Conservation (phyloP, 2,888 invertebrate species). For the Leptinotarsa rubiginosa region DNA sequence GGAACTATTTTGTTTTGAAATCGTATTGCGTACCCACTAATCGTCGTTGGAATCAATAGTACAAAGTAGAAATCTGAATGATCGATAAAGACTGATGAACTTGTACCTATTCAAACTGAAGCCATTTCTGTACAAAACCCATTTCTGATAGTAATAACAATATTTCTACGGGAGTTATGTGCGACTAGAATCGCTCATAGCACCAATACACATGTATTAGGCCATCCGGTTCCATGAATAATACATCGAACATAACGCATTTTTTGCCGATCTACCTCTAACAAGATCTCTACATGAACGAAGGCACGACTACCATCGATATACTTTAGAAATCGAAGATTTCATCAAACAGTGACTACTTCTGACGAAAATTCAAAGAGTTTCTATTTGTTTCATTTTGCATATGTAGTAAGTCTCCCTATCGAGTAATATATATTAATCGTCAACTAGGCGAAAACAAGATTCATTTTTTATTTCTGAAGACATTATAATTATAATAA, state of each 20-base stretch:
- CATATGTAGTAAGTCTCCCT: too few relatives aligned
- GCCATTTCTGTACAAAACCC: constrained; percentile 38
- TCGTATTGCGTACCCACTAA: neutral
- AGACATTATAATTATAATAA: too few relatives aligned
- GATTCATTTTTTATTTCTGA: too few relatives aligned
- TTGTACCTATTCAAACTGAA: constrained; percentile 33
- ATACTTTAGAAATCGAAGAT: neutral
- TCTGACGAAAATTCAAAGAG: neutral
- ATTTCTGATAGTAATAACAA: constrained; percentile 52
- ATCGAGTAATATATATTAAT: too few relatives aligned
- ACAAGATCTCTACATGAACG: constrained; percentile 53
- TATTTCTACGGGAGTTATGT: constrained; percentile 58
- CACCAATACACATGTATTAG: constrained; percentile 55
- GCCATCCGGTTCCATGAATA: constrained; percentile 48
- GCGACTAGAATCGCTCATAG: constrained; percentile 51
- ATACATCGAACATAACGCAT: constrained; percentile 50
- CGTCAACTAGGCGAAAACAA: too few relatives aligned
- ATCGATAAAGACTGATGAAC: constrained; percentile 39
- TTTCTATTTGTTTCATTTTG: neutral
- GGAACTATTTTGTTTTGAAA: neutral
- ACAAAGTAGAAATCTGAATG: constrained; percentile 5
- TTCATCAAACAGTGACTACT: neutral
- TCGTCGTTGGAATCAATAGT: neutral
- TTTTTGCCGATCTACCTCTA: constrained; percentile 49
- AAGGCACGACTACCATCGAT: constrained; percentile 34